A percentile compares a stretch with the other conserved stretches of the same genome.
Evolutionary conservation across 2,113 vertebrate species (phyloP).

Genomic region (Sapayoa aenigma): DNA sequence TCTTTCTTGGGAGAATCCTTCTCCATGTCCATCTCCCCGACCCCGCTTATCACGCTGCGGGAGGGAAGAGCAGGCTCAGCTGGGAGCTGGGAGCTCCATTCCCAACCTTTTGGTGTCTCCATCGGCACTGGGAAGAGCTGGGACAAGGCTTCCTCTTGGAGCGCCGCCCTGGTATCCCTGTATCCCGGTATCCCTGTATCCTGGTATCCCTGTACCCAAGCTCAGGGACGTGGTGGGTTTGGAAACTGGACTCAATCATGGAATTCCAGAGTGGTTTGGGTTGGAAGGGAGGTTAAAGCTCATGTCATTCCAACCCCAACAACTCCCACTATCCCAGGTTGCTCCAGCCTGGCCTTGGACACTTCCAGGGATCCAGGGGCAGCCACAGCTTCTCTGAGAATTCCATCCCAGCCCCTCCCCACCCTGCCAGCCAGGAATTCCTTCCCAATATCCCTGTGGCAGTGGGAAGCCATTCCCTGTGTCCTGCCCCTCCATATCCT

Average conservation of each 20-base stretch:
- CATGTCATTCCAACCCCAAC: background rate
- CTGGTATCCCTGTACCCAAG: no score
- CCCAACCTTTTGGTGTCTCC: accelerated
- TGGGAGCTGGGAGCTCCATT: background rate
- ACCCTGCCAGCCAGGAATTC: background rate
- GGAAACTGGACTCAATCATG: background rate
- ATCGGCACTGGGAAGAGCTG: background rate
- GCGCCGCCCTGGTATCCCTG: accelerated
- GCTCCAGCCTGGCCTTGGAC: background rate
- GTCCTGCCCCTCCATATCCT: background rate
- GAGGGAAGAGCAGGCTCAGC: background rate
- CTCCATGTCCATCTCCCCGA: constrained; percentile 89
- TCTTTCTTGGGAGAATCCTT: constrained; percentile 57
- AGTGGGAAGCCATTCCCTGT: background rate
- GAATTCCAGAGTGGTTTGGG: no score
- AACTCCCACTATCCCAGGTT: accelerated
- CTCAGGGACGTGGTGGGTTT: background rate
- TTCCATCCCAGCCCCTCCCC: background rate
- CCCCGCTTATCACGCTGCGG: constrained; percentile 87
- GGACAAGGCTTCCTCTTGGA: background rate
- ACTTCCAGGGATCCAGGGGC: background rate
- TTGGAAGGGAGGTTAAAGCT: background rate
- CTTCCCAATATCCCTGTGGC: background rate
- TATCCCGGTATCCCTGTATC: no score
- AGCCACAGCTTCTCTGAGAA: background rate